Conservation (phyloP, 2,113 vertebrate genomes). For the Pyxicephalus adspersus region DNA sequence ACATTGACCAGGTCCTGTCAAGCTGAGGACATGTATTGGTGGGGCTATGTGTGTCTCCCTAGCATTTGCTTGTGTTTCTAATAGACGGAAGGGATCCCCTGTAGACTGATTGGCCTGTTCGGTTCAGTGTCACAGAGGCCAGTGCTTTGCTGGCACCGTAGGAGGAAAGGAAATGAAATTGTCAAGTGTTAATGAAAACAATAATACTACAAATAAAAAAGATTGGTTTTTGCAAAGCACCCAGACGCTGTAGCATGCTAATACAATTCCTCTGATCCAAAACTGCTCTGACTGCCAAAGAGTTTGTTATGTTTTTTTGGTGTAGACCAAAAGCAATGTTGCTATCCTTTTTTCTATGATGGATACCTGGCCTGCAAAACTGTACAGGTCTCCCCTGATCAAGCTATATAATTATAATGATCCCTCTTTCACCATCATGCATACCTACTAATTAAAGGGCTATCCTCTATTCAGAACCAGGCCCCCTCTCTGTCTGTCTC, state of each 20-base stretch:
- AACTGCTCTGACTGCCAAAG: constrained; percentile 9
- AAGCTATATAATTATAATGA: no score
- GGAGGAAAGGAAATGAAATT: constrained; percentile 22
- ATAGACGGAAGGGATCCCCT: constrained; percentile 44
- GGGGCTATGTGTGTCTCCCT: constrained; percentile 76
- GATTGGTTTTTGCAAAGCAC: constrained; percentile 32
- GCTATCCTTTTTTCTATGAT: background rate
- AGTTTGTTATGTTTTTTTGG: background rate
- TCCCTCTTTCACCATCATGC: no score
- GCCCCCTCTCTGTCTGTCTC: no score
- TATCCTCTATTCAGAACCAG: no score
- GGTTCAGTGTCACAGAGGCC: constrained; percentile 20
- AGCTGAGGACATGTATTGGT: constrained; percentile 86
- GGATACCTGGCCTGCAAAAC: no score
- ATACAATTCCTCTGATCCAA: constrained; percentile 15
- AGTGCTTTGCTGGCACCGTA: background rate
- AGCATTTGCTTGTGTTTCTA: constrained; percentile 70
- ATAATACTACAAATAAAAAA: no score
- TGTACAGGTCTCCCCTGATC: no score
- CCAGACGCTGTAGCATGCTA: constrained; percentile 23
- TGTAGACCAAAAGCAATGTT: background rate
- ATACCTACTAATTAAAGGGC: no score
- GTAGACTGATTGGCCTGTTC: constrained; percentile 30
- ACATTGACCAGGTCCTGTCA: constrained; percentile 99
- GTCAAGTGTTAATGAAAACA: constrained; percentile 25